phyloP scores from a whole-genome alignment of 2,797 vertebrate species.

The Eulemur mongoz region DNA sequence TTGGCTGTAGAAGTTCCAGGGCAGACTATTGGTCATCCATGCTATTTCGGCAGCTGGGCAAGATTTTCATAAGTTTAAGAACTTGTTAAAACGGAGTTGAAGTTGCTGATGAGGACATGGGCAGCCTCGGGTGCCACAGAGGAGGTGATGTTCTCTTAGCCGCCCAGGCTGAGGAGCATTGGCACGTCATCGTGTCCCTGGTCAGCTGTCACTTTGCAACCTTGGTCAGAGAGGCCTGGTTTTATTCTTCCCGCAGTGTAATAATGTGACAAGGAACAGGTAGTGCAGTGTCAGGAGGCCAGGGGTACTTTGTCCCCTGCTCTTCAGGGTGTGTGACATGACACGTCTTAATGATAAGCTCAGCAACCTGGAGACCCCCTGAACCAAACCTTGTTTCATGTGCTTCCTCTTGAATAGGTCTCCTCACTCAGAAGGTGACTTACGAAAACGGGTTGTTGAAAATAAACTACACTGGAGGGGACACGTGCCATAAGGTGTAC shows the following conservation, averaged over 20 bases:
- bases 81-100: not conserved
- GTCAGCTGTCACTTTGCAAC: accelerated
- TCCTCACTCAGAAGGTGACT: conserved; percentile 88
- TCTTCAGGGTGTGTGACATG: accelerated
- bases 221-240: not conserved
- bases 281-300: accelerated
- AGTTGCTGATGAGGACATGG: accelerated
- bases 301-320: accelerated
- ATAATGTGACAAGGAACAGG: accelerated
- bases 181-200: accelerated
- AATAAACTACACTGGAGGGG: conserved; percentile 94
- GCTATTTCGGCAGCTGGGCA: not conserved
- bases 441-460: conserved; percentile 93
- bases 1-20: not conserved
- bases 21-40: not conserved
- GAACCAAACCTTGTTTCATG: accelerated
- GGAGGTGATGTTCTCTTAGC: not conserved
- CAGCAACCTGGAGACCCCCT: accelerated
- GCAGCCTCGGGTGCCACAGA: accelerated
- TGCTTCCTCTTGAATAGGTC: conserved; percentile 83
- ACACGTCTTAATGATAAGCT: accelerated
- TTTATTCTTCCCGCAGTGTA: accelerated
- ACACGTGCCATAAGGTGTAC: conserved; percentile 92
- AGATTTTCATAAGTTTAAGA: not conserved
- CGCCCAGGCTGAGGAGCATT: accelerated